These are phyloP conservation scores for Idaea aversata DNA, from an alignment of 2,888 invertebrate genomes.

Conservation along the genomic window DNA sequence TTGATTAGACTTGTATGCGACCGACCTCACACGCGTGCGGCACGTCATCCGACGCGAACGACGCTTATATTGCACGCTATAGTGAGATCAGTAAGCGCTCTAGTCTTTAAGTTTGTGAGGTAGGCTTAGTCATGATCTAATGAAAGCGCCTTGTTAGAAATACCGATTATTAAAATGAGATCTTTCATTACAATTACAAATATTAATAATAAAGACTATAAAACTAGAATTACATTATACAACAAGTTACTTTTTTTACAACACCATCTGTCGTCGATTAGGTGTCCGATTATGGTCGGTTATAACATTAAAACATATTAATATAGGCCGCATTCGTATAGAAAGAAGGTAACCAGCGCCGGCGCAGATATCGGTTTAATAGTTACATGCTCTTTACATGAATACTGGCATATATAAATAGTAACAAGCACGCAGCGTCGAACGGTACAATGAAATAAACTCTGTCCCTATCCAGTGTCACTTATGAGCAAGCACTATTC, in stretches of 20 bases:
- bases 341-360: neutral
- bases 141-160: constrained; percentile 81
- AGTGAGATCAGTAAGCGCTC: constrained; percentile 33
- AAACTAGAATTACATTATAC: constrained; percentile 78
- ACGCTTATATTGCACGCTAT: constrained; percentile 13
- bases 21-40: constrained; percentile 41
- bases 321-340: neutral
- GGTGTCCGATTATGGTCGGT: constrained; percentile 53
- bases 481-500: constrained; percentile 11
- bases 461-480: constrained; percentile 14
- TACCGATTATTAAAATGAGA: constrained; percentile 81
- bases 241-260: constrained; percentile 76
- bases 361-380: neutral
- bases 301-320: constrained; percentile 22
- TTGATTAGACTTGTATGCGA: constrained; percentile 76
- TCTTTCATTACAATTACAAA: constrained; percentile 80
- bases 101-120: constrained; percentile 77
- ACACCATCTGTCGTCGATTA: constrained; percentile 57
- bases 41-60: constrained; percentile 27
- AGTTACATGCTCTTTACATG: neutral
- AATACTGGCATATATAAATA: constrained; percentile 32
- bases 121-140: constrained; percentile 81
- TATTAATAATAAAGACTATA: constrained; percentile 77
- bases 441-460: constrained; percentile 72
- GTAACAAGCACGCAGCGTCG: constrained; percentile 59